These are phyloP conservation scores for Prunella himalayana DNA, from an alignment of 2,113 vertebrate genomes.

Conservation along the genomic window DNA sequence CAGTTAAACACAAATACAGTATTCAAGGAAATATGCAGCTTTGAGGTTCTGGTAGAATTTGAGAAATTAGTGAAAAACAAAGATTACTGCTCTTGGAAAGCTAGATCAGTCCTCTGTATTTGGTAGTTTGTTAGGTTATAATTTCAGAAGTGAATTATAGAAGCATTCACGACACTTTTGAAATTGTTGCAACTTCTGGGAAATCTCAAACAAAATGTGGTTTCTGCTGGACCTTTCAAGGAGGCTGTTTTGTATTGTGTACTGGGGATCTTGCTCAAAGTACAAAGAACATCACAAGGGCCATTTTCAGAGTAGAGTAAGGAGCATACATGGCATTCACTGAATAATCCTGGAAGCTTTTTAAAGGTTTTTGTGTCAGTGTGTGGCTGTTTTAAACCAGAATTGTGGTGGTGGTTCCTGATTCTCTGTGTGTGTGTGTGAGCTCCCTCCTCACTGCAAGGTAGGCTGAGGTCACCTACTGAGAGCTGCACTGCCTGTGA, in stretches of 20 bases:
- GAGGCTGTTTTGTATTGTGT: not conserved
- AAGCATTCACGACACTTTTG: not conserved
- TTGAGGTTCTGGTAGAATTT: not conserved
- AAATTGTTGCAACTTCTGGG: not conserved
- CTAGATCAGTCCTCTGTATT: not conserved
- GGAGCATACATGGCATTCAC: not conserved
- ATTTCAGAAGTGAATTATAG: not conserved
- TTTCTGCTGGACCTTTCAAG: not conserved
- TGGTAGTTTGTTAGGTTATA: not conserved
- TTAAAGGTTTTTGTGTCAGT: not conserved
- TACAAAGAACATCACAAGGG: not conserved
- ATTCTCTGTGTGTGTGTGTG: fast-evolving
- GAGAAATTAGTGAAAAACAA: not conserved
- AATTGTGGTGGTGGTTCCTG: not conserved
- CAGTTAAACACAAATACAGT: not conserved
- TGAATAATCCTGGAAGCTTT: not conserved
- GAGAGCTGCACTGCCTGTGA: not conserved
- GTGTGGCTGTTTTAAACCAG: not conserved
- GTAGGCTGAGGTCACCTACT: not conserved
- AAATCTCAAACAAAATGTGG: not conserved
- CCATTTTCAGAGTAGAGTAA: not conserved
- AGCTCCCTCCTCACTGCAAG: not conserved
- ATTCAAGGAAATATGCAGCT: not conserved
- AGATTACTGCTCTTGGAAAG: not conserved
- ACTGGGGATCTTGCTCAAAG: not conserved